A percentile compares a stretch with the other conserved stretches of the same genome.
These are phyloP conservation scores for Dione vanillae DNA, from an alignment of 2,888 invertebrate species.

Conservation along the genomic window DNA sequence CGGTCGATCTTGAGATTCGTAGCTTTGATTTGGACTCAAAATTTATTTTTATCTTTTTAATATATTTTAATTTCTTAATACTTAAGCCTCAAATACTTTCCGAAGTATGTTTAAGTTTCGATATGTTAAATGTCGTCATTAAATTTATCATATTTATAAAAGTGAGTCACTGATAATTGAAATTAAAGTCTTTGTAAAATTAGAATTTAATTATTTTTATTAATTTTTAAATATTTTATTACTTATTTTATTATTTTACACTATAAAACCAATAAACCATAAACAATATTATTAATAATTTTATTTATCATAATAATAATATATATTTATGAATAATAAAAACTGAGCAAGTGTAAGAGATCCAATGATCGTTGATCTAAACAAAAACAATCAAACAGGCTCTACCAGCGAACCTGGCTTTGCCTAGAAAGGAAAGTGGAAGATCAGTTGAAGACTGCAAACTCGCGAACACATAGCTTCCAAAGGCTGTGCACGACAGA, in stretches of 20 bases:
- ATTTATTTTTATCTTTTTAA: constrained; percentile 9
- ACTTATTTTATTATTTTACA: no score
- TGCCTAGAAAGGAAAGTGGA: constrained; percentile 62
- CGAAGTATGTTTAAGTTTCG: no score
- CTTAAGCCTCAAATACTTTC: not conserved
- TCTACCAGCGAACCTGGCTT: constrained; percentile 46
- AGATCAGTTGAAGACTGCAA: constrained; percentile 50
- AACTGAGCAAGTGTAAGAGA: not conserved
- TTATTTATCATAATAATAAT: not conserved
- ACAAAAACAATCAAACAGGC: constrained; percentile 40
- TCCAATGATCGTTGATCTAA: constrained; percentile 4
- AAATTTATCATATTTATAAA: no score
- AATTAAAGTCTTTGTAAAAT: no score
- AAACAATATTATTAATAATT: not conserved
- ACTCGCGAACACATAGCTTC: constrained; percentile 64
- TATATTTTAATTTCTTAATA: not conserved
- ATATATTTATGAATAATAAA: not conserved
- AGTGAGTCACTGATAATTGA: no score
- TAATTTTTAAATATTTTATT: no score
- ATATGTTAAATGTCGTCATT: no score
- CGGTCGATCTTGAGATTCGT: constrained; percentile 52
- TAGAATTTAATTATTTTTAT: no score
- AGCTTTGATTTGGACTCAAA: constrained; percentile 38
- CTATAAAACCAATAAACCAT: not conserved
- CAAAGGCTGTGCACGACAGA: constrained; percentile 63